Conservation (phyloP, 30 jellyfish, hydroid and myxozoan genomes). For the Catostylus mosaicus region DNA sequence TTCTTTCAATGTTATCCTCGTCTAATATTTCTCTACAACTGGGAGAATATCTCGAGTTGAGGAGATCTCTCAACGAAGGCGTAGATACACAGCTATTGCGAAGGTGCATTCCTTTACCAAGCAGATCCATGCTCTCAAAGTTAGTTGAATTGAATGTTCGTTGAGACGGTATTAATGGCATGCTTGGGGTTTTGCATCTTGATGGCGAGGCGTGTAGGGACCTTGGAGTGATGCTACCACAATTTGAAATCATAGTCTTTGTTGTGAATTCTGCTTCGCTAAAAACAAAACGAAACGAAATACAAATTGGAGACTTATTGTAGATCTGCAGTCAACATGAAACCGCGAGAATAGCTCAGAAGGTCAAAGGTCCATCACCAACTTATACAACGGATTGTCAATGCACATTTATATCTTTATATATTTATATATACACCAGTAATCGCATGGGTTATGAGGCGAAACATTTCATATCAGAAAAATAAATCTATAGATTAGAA, state of each 20-base stretch:
- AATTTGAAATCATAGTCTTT: not conserved
- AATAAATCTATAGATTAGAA: too few relatives aligned
- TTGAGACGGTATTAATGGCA: conserved; percentile 56
- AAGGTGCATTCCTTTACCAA: conserved; percentile 54
- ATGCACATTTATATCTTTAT: too few relatives aligned
- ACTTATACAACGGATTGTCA: too few relatives aligned
- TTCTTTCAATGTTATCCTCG: too few relatives aligned
- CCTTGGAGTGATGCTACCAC: not conserved
- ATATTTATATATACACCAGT: too few relatives aligned
- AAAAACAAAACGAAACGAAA: not conserved
- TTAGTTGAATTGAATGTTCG: conserved; percentile 18
- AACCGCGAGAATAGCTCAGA: too few relatives aligned
- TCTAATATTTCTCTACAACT: too few relatives aligned
- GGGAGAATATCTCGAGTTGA: not conserved
- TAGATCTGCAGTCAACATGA: too few relatives aligned
- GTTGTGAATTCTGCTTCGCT: conserved; percentile 52
- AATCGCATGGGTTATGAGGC: too few relatives aligned
- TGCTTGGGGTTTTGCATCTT: conserved; percentile 49
- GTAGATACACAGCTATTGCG: conserved; percentile 23
- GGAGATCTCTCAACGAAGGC: conserved; percentile 20
- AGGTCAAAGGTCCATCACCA: too few relatives aligned
- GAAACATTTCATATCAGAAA: too few relatives aligned
- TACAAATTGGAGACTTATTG: too few relatives aligned
- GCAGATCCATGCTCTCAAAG: conserved; percentile 43
- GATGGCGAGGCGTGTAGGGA: conserved; percentile 11